Evolutionary conservation across 2,888 invertebrate species (phyloP), one percentile per base, ranked within the genome.

Genomic region (Pseudeuparius sepicola): DNA sequence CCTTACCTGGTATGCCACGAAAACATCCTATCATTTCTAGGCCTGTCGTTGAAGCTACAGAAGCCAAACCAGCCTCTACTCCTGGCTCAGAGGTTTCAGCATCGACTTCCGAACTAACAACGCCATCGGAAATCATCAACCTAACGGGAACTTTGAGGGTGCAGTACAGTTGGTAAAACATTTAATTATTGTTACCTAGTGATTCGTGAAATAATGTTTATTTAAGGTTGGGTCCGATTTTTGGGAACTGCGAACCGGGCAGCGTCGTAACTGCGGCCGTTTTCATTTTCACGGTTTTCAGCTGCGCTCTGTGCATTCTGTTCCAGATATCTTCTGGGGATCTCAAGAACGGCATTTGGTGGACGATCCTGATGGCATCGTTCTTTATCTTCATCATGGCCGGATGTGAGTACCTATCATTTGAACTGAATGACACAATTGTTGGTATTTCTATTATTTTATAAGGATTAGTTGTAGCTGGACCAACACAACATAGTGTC

Each of bases 221-320:
- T n/a, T n/a, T n/a, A n/a, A 43, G 43, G 75, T 53, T 90, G 37
- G 78, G 78, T 39, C 76, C 82, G 0, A 52, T 81, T 4, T 66
- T 82, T 2, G 81, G 82, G 0, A 72, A 75, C n/a, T 75, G 78
- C 41, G 76, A 79, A 17, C 82, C 87, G 0, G 88, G 88, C 0
- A 69, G 72, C 5, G 81, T 79, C 1, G 84, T 85, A 0, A 73
- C 79, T 0, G 67, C 69, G 14, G 71, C 79, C n/a, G 80, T 85
- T 1, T 70, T 82, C 43, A 61, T 79, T 9, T 84, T 78, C 54
- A 77, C 75, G 1, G 62, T 67, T 1, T 70, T 76, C 5, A 70
- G 82, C 39, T 73, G 74, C n/a, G 73, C 77, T 3, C 67, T 87
- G 12, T 84, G 78, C 50, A 69, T 74, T 43, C 68, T 78, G 48